These are phyloP conservation scores for Strix aluco DNA, from an alignment of 2,113 vertebrate species.

Conservation along the genomic window DNA sequence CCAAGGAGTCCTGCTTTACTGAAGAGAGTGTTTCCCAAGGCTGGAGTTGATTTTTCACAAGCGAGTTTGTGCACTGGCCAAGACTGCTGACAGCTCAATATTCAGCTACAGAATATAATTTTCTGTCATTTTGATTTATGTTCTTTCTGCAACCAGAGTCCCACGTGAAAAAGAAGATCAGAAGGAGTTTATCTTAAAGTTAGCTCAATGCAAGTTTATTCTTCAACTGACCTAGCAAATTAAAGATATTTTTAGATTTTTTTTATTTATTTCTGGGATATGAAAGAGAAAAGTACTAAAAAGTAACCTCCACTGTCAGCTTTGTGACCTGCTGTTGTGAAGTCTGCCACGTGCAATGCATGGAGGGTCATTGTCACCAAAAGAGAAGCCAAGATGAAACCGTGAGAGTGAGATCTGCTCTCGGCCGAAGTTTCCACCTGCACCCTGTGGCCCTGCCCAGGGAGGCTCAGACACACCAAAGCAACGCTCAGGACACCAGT, in stretches of 20 bases:
- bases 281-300: not conserved
- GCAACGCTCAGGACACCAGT: not conserved
- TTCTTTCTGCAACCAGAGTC: not conserved
- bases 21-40: not conserved
- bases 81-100: slow-evolving; percentile 41
- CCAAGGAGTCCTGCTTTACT: not conserved
- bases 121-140: slow-evolving; percentile 57
- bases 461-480: not conserved
- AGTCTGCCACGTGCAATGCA: not conserved
- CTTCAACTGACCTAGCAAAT: not conserved
- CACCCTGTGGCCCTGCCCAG: not conserved
- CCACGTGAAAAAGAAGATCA: not conserved
- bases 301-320: not conserved
- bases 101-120: slow-evolving; percentile 29
- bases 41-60: not conserved
- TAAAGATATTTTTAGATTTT: not conserved
- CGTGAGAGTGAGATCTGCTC: not conserved
- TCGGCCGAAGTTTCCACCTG: not conserved
- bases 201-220: not conserved
- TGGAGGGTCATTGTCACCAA: not conserved
- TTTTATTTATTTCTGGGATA: not conserved
- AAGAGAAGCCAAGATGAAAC: not conserved
- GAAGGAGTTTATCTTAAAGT: slow-evolving; percentile 4
- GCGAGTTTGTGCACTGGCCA: not conserved
- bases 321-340: not conserved